Evolutionary conservation across 2,888 invertebrate genomes (phyloP), one percentile per base, ranked within the genome.

Genomic region (Diloba caeruleocephala): DNA sequence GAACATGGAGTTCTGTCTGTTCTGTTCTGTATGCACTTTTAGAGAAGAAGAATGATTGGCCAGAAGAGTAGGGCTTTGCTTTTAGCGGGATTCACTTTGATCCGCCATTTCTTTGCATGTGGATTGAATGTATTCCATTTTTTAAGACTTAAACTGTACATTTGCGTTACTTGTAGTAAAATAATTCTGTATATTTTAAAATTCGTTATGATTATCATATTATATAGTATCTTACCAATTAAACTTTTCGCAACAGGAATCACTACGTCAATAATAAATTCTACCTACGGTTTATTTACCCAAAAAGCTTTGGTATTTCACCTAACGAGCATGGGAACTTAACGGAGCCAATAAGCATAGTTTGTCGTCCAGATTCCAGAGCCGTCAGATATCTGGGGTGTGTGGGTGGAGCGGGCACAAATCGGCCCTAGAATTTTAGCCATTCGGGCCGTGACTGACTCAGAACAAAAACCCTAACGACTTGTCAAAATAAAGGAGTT

Each of bases 291-390:
- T 26, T 33, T 15, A 23, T 42, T 28, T 12, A 23, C 28, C 29
- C 13, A 44, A 48, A 66, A 41, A 10, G 6, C 61, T 52, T 67
- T 61, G 61, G 61, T 49, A 60, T 64, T 66, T 58, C 52, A 39
- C 23, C 70, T 61, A 64, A 71, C 48, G 57, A 73, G 45, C 52
- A 44, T 64, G 56, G 34, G 63, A 71, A 54, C 46, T 42, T 29
- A 52, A 66, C 45, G 26, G 61, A 52, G 49, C 82, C 83, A 83
- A 84, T 82, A 67, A 73, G 65, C 74, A 74, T 71, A 75, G 76
- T 61, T 78, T 64, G 64, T 71, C 62, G 55, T 51, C 44, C 37
- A 73, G 55, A 84, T 82, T 79, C 77, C 73, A 46, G 32, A 31
- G 52, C 53, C 53, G 62, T 68, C 64, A 70, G 71, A 62, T n/a